phyloP scores from a whole-genome alignment of 2,797 vertebrate species.

The Pseudochirops corinnae region DNA sequence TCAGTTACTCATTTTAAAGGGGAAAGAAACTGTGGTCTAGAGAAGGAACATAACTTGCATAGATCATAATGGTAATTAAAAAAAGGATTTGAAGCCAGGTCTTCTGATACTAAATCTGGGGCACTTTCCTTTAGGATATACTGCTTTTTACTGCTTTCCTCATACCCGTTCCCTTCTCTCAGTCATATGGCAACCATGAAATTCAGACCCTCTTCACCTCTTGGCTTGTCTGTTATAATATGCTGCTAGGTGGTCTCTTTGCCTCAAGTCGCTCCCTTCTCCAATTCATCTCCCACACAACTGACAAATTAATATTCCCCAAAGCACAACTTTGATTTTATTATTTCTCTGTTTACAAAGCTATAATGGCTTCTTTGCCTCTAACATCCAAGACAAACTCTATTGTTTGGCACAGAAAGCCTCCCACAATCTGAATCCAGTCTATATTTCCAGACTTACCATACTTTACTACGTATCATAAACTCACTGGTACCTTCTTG shows the following conservation, averaged over 20 bases:
- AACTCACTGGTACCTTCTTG: neutral
- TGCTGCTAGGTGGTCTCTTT: neutral
- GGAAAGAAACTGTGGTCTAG: neutral
- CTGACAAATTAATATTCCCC: neutral
- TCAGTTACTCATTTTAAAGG: neutral
- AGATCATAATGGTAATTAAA: too few relatives aligned
- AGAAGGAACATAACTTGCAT: too few relatives aligned
- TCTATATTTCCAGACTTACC: neutral
- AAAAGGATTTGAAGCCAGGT: neutral
- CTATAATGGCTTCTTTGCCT: neutral
- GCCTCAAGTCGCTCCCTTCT: neutral
- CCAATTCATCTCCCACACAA: neutral
- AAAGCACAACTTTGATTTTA: neutral
- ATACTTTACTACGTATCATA: neutral
- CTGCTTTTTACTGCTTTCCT: neutral
- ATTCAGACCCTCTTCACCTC: neutral
- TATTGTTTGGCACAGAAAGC: neutral
- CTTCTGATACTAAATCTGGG: neutral
- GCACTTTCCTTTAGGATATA: neutral
- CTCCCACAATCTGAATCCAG: neutral
- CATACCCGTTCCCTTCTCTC: neutral
- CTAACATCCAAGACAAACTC: neutral
- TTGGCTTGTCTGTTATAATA: neutral
- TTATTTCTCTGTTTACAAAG: neutral
- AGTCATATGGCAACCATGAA: neutral